These are phyloP conservation scores for Ormyrus nitidulus DNA, from an alignment of 2,888 invertebrate species.

Conservation along the genomic window DNA sequence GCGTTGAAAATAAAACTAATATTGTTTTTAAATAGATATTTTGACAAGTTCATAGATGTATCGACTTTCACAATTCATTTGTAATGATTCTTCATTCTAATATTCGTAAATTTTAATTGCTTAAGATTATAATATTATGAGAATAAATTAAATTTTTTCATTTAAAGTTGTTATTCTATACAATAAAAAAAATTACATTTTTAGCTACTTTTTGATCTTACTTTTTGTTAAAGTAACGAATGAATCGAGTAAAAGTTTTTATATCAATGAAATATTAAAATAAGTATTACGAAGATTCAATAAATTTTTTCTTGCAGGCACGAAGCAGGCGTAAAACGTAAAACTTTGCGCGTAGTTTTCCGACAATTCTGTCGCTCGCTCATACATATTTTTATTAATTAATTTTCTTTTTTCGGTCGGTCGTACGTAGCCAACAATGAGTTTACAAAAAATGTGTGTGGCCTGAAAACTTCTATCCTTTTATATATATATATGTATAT, in stretches of 20 bases:
- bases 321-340: constrained; percentile 41
- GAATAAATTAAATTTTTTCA: too few species aligned
- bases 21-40: too few species aligned
- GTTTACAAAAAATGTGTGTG: constrained; percentile 51
- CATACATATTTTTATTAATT: constrained; percentile 30
- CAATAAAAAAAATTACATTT: background rate
- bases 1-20: too few species aligned
- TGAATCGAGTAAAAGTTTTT: constrained; percentile 1
- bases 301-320: constrained; percentile 42
- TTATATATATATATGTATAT: constrained; percentile 38
- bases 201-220: too few species aligned
- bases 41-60: too few species aligned
- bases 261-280: constrained; percentile 17
- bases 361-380: constrained; percentile 46
- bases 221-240: background rate
- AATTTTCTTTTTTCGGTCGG: constrained; percentile 41
- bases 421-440: constrained; percentile 32
- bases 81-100: background rate
- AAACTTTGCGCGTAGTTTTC: constrained; percentile 54
- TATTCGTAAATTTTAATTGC: background rate
- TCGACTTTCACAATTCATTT: too few species aligned
- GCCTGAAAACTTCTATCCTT: constrained; percentile 34
- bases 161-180: background rate
- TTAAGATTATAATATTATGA: background rate
- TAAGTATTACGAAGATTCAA: constrained; percentile 14